Evolutionary conservation across 1,140 invertebrate species (phyloP), one percentile per base, ranked within the genome.

Genomic region (Drosophila persimilis): DNA sequence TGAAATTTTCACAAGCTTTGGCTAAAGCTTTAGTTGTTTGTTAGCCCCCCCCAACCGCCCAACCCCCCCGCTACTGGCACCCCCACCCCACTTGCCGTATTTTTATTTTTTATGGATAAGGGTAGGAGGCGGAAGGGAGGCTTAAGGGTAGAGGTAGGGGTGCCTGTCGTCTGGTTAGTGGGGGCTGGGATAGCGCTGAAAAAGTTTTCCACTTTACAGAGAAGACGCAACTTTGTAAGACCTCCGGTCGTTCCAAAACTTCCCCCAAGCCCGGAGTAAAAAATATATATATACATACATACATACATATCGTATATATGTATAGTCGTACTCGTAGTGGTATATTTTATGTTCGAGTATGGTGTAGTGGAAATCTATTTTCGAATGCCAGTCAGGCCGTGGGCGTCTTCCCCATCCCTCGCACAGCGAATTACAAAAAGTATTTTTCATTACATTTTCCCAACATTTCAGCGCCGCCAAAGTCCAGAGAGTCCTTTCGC

Each of bases 141-240:
- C 7, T 31, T 31, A 31, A 3, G 31, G 31, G 31, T 9, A 8
- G 29, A 8, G 29, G 24, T 26, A 26, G 20, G 20, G 20, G 11
- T 15, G 44, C n/a, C n/a, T 46, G 44, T 8, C 44, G 44, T 17
- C 55, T 58, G 55, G 55, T 58, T 58, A 24, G 55, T 62, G 62
- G 8, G 55, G 45, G 43, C 2, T 31, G 62, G 60, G 45, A 50
- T 64, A 74, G 63, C 48, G 48, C 54, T 61, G 50, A 51, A 74
- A 86, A 85, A 85, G 57, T 85, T 85, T 85, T 85, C 80, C 81
- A 85, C 80, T 85, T 85, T 85, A 81, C 80, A 73, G 55, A 54
- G 62, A 63, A 73, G 61, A 51, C 48, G 70, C 63, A 61, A 75
- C 66, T 77, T 77, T 54, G 60, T 47, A 72, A 64, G 59, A 77